Evolutionary conservation across 1,140 invertebrate genomes (phyloP).

Genomic region (Papilio machaon): DNA sequence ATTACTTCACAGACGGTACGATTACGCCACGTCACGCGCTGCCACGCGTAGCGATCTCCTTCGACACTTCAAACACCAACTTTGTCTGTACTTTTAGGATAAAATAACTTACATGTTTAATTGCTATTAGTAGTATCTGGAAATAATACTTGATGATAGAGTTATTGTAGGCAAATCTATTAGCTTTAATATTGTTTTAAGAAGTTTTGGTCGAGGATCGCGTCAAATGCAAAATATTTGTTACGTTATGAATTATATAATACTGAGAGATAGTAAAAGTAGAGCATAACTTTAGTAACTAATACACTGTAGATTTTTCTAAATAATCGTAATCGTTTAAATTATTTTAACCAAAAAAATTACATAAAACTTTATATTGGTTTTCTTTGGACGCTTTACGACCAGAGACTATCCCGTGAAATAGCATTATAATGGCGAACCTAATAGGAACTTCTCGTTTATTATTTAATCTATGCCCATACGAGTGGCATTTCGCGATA

Average conservation of each 20-base stretch:
- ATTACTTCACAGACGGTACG: slow-evolving; percentile 50
- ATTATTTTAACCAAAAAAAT: no score
- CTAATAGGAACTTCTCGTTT: slow-evolving; percentile 31
- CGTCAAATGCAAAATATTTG: no score
- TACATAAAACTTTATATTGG: background rate
- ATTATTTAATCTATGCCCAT: slow-evolving; percentile 29
- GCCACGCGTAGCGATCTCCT: slow-evolving; percentile 53
- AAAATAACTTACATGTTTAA: background rate
- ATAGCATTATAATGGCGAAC: background rate
- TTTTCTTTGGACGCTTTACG: background rate
- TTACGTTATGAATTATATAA: no score
- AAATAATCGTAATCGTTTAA: no score
- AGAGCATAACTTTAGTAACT: no score
- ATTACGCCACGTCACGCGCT: slow-evolving; percentile 58
- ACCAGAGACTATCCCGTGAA: background rate
- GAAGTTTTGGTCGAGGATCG: no score
- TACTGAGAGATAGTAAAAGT: no score
- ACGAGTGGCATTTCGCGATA: slow-evolving; percentile 17
- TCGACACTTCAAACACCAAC: slow-evolving; percentile 15
- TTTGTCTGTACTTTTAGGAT: background rate
- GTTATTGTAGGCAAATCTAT: no score
- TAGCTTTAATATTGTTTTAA: no score
- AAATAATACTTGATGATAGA: no score
- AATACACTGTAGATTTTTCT: no score
- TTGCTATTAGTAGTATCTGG: no score